Base-by-base conservation (phyloP, 2,113 vertebrate genomes). In the Indicator indicator region DNA sequence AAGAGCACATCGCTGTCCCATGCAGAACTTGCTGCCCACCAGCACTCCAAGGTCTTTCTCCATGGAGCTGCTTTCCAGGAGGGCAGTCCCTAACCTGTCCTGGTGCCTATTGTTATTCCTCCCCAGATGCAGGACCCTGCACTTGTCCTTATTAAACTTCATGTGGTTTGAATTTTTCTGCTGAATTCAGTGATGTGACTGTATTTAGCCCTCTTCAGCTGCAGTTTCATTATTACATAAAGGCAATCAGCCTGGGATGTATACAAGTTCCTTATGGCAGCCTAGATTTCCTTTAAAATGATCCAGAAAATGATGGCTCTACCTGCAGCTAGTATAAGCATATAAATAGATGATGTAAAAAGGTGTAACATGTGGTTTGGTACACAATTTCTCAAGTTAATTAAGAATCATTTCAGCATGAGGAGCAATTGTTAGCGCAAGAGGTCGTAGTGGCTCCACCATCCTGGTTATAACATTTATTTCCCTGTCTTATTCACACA, bases 381-480 rank as follows among this genome's bases (percentile, higher is more conserved):
- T 32, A 15, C 69, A 24, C 26, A 64, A 6, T 89, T 84, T 74
- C 38, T 89, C 54, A 60, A 36, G 32, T 78, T 60, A 74, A 72
- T 56, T 59, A 60, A 78, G 68, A 68, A 12, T 38, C 13, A n/a
- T 62, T 90, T 62, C 59, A 73, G 40, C 50, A 54, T 5, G 11
- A 93, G 48, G 36, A 77, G 20, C 11, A 42, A 21, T 11, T 75
- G 42, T 2, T 16, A 23, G 30, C 16, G 30, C 73, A 50, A 26
- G 6, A 40, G 69, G 72, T 48, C 5, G 1, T 16, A 18, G 59
- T 54, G 28, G 21, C 30, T 84, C 52, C 17, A 21, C 0, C 0
- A 28, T 88, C 70, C 16, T 1, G 0, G 18, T 26, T 67, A 21
- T 24, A 24, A 17, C 5, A 12, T 6, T 70, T 33, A 28, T 42